Conservation (phyloP, 2,797 vertebrate species). For the Hybognathus amarus region DNA sequence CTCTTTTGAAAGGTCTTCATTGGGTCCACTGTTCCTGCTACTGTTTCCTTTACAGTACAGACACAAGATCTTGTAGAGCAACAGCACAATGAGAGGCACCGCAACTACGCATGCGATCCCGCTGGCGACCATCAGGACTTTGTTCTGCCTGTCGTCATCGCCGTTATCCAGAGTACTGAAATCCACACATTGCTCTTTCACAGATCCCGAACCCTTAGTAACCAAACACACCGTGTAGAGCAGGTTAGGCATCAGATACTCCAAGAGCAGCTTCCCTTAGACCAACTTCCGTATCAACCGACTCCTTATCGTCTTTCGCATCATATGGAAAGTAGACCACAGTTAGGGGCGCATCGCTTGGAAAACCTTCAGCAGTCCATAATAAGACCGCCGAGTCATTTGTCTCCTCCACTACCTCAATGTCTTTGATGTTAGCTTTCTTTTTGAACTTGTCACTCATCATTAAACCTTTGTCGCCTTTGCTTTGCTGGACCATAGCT, state of each 20-base stretch:
- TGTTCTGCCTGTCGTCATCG: slow-evolving; percentile 68
- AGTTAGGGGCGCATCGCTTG: slow-evolving; percentile 75
- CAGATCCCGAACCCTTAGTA: slow-evolving; percentile 78
- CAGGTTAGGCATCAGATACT: slow-evolving; percentile 83
- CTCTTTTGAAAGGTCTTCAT: slow-evolving; percentile 88
- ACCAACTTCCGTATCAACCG: slow-evolving; percentile 79
- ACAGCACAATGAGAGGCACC: slow-evolving; percentile 85
- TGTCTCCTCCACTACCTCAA: slow-evolving; percentile 85
- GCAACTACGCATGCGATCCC: slow-evolving; percentile 80
- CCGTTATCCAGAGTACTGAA: slow-evolving; percentile 82
- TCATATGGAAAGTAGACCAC: slow-evolving; percentile 90
- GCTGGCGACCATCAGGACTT: slow-evolving; percentile 78
- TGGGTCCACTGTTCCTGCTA: slow-evolving; percentile 63
- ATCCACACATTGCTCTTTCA: slow-evolving; percentile 87
- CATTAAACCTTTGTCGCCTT: slow-evolving; percentile 70
- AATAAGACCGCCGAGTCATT: slow-evolving; percentile 85
- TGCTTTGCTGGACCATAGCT: slow-evolving; percentile 57
- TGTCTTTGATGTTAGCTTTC: slow-evolving; percentile 73
- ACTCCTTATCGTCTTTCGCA: slow-evolving; percentile 83
- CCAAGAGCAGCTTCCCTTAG: slow-evolving; percentile 87
- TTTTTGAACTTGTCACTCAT: slow-evolving; percentile 72
- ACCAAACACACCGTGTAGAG: slow-evolving; percentile 91
- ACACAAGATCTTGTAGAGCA: slow-evolving; percentile 90
- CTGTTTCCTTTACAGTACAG: slow-evolving; percentile 79
- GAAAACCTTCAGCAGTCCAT: slow-evolving; percentile 81